Evolutionary conservation across 2,113 vertebrate species (phyloP).

Genomic region (Urocitellus parryii): DNA sequence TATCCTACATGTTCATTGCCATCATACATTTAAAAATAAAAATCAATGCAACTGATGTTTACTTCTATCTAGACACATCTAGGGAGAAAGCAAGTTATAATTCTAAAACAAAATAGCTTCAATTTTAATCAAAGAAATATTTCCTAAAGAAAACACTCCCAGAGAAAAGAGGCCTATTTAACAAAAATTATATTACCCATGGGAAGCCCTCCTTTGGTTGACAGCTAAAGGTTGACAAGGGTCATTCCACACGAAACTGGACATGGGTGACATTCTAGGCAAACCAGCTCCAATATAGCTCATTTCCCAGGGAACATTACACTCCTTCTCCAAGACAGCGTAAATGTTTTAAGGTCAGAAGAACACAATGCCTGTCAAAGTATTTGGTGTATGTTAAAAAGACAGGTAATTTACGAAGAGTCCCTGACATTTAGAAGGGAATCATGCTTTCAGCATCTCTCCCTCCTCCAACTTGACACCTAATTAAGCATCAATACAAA

Average conservation of each 20-base stretch:
- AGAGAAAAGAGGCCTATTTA: slow-evolving; percentile 32
- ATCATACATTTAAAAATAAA: neutral
- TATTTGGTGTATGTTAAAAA: slow-evolving; percentile 80
- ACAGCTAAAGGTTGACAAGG: slow-evolving; percentile 81
- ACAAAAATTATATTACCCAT: slow-evolving; percentile 41
- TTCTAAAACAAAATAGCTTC: slow-evolving; percentile 2
- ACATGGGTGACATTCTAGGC: slow-evolving; percentile 81
- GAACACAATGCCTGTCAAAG: slow-evolving; percentile 81
- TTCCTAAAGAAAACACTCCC: slow-evolving; percentile 49
- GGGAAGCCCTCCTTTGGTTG: slow-evolving; percentile 46
- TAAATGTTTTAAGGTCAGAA: slow-evolving; percentile 84
- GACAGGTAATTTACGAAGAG: slow-evolving; percentile 84
- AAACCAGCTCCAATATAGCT: slow-evolving; percentile 80
- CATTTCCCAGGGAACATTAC: slow-evolving; percentile 59
- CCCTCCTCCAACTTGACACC: slow-evolving; percentile 84
- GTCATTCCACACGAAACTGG: slow-evolving; percentile 82
- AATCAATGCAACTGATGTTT: neutral
- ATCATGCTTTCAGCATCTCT: slow-evolving; percentile 67
- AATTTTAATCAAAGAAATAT: neutral
- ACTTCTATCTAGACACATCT: neutral
- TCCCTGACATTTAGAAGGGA: slow-evolving; percentile 84
- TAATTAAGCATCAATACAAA: slow-evolving; percentile 89
- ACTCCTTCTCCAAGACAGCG: slow-evolving; percentile 76
- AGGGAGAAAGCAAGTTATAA: neutral
- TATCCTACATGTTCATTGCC: neutral